These are phyloP conservation scores for Agonopterix subpropinquella DNA, from an alignment of 2,888 invertebrate genomes.

Conservation along the genomic window DNA sequence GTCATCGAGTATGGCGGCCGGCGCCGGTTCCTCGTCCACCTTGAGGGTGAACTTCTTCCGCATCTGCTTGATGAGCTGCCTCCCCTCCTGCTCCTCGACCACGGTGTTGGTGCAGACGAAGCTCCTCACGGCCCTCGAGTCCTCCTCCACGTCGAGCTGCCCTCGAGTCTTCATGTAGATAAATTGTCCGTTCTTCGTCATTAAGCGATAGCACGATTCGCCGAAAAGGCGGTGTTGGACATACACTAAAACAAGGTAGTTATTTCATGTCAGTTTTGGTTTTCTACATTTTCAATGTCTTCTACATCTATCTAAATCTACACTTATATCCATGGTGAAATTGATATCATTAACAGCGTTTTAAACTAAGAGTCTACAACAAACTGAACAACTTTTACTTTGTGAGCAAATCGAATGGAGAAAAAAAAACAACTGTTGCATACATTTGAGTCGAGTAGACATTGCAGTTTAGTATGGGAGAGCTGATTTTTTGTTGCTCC, in stretches of 20 bases:
- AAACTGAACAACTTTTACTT: too few relatives aligned
- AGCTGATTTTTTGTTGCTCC: too few relatives aligned
- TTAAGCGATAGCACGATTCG: constrained; percentile 88
- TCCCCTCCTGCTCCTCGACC: constrained; percentile 82
- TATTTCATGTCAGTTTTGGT: not conserved
- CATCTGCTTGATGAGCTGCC: constrained; percentile 81
- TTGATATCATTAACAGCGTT: not conserved
- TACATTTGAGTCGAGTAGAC: too few relatives aligned
- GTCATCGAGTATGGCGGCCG: constrained; percentile 9
- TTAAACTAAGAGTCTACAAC: too few relatives aligned
- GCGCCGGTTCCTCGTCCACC: constrained; percentile 27
- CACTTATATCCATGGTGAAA: not conserved
- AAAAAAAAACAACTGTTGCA: too few relatives aligned
- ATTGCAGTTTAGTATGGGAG: too few relatives aligned
- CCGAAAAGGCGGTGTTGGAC: constrained; percentile 85
- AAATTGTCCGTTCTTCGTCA: constrained; percentile 85
- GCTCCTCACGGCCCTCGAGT: constrained; percentile 82
- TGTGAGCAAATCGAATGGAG: too few relatives aligned
- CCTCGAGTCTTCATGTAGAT: constrained; percentile 90
- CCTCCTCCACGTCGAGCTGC: constrained; percentile 84
- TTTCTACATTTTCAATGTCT: not conserved
- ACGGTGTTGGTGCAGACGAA: constrained; percentile 90
- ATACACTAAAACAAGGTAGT: constrained; percentile 75
- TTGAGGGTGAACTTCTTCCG: constrained; percentile 81
- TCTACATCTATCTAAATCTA: too few relatives aligned